Evolutionary conservation across 1,140 invertebrate species (phyloP).

Genomic region (Coenobita brevimanus): DNA sequence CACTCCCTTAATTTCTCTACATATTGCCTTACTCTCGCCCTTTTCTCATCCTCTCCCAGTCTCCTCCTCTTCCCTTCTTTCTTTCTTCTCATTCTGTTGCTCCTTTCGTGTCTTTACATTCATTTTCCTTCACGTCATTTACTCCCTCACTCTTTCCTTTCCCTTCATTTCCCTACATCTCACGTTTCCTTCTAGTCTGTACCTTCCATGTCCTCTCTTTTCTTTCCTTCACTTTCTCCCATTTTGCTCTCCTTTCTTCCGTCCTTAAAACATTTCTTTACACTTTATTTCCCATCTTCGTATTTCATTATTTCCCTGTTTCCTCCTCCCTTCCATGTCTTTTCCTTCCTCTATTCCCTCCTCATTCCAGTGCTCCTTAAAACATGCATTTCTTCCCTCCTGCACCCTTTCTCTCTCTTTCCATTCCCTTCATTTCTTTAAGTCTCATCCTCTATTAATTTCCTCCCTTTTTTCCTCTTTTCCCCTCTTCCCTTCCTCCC

Average conservation of each 20-base stretch:
- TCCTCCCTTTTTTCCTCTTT: background rate
- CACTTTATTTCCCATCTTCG: background rate
- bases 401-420: background rate
- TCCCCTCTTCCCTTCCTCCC: background rate
- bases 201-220: background rate
- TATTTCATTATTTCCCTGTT: background rate
- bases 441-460: background rate
- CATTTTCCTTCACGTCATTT: background rate
- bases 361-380: background rate
- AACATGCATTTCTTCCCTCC: background rate
- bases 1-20: background rate
- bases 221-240: background rate
- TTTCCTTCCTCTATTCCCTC: constrained; percentile 5
- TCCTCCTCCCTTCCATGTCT: constrained; percentile 21
- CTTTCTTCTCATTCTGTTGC: background rate
- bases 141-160: background rate
- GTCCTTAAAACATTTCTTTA: background rate
- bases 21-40: too few species aligned
- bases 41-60: too few species aligned
- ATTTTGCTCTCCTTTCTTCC: background rate
- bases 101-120: background rate
- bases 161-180: background rate
- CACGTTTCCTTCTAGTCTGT: background rate
- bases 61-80: background rate
- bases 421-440: background rate